phyloP scores from a whole-genome alignment of 2,797 vertebrate genomes.

The Aselliscus stoliczkanus region DNA sequence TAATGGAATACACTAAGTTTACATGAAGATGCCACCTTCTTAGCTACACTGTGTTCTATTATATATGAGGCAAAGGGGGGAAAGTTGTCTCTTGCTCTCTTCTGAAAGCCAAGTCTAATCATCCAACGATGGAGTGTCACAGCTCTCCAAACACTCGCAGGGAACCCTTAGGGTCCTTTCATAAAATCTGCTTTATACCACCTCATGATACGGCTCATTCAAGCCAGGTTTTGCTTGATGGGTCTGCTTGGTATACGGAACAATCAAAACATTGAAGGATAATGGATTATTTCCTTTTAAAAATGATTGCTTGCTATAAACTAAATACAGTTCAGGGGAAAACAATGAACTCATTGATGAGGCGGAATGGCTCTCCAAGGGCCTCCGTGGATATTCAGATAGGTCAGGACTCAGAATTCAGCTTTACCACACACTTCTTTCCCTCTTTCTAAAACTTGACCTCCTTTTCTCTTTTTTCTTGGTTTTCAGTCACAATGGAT shows the following conservation, averaged over 20 bases:
- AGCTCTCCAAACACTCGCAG: fast-evolving
- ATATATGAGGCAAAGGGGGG: fast-evolving
- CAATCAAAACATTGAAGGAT: neutral
- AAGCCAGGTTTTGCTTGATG: neutral
- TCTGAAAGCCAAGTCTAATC: neutral
- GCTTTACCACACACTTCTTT: fast-evolving
- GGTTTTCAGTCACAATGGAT: fast-evolving
- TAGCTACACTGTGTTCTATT: fast-evolving
- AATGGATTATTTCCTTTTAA: neutral
- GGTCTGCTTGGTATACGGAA: neutral
- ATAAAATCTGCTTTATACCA: fast-evolving
- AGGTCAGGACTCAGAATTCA: neutral
- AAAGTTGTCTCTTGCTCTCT: fast-evolving
- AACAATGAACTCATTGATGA: neutral
- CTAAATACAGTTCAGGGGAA: neutral
- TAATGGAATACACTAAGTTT: neutral
- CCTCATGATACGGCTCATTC: neutral
- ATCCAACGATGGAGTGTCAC: too few relatives aligned
- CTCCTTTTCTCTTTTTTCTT: neutral
- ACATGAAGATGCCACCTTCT: neutral
- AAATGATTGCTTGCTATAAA: neutral
- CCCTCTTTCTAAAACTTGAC: neutral
- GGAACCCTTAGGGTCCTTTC: fast-evolving
- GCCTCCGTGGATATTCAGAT: fast-evolving
- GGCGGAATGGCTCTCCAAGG: neutral